Evolutionary conservation across 2,113 vertebrate genomes (phyloP).

Genomic region (Gila orcuttii): DNA sequence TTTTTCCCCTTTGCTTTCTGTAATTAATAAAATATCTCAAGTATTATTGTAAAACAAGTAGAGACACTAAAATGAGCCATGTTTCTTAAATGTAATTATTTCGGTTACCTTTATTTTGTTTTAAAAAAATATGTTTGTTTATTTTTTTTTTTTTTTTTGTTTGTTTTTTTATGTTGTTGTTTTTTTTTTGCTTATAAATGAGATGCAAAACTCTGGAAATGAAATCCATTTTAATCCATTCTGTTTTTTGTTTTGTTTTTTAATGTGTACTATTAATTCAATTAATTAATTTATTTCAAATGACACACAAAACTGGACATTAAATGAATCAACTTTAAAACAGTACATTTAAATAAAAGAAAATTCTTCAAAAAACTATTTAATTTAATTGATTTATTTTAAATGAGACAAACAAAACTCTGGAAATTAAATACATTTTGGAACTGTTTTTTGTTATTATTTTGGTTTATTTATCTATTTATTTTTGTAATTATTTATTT

Average conservation of each 20-base stretch:
- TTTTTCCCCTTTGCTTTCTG: neutral
- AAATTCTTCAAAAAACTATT: too few relatives aligned
- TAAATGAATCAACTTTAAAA: too few relatives aligned
- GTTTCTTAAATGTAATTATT: neutral
- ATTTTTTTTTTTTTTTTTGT: too few relatives aligned
- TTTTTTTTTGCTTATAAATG: too few relatives aligned
- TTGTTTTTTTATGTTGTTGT: too few relatives aligned
- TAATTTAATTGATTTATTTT: neutral
- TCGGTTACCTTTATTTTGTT: too few relatives aligned
- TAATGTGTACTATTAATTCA: neutral
- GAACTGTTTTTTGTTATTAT: neutral
- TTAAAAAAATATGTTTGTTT: too few relatives aligned
- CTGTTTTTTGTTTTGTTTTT: neutral
- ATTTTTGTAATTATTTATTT: too few relatives aligned
- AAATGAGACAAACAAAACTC: neutral
- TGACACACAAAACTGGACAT: neutral
- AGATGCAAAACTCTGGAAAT: too few relatives aligned
- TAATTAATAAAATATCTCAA: neutral
- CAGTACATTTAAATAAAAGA: too few relatives aligned
- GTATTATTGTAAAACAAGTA: neutral
- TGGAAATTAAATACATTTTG: neutral
- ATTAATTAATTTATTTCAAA: neutral
- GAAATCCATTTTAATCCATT: too few relatives aligned
- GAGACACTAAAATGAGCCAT: neutral
- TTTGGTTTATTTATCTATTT: neutral